Evolutionary conservation across 1,140 invertebrate genomes (phyloP), one percentile per base, ranked within the genome.

Genomic region (Zaprionus taronus): DNA sequence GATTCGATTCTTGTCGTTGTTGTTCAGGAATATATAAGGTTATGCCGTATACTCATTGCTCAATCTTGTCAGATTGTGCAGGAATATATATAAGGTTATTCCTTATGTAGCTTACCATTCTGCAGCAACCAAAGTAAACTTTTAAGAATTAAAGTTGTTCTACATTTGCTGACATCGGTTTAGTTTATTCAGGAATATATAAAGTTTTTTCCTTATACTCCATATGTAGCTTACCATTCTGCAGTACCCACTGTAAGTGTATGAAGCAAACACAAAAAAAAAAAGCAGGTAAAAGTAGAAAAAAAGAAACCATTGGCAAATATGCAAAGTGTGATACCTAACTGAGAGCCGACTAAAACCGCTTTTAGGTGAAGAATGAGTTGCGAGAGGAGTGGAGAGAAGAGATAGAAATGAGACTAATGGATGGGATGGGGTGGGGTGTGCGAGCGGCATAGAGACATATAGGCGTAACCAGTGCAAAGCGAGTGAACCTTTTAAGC

Each of bases 401-500:
- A n/a, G 4, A 9, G 41, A 6, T 1, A 2, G 47, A 24, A 20
- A 11, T 3, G 4, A 20, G 20, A 51, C 47, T 51, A 51, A 51
- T 47, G 47, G 47, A 51, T 51, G 47, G 20, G 20, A 12, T 20
- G 3, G 47, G 11, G 12, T 20, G 3, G 47, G 11, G 12, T 4
- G 2, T 24, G 47, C 4, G 4, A 11, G 11, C 9, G 7, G n/a
- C 15, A n/a, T 5, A 47, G 28, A 53, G 7, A 2, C 11, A 11
- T 36, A n/a, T 14, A 28, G 53, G 51, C 36, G 22, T 47, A 17
- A 17, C 38, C 47, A 26, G 26, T 56, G 65, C 65, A 58, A 67
- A 67, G 55, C 55, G 65, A 58, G 47, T n/a, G 34, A 70, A 53
- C 34, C 64, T 60, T 68, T 67, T 73, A 68, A 73, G 71, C 64